Conservation (phyloP, 2,113 vertebrate genomes). For the Butastur rufipennis region DNA sequence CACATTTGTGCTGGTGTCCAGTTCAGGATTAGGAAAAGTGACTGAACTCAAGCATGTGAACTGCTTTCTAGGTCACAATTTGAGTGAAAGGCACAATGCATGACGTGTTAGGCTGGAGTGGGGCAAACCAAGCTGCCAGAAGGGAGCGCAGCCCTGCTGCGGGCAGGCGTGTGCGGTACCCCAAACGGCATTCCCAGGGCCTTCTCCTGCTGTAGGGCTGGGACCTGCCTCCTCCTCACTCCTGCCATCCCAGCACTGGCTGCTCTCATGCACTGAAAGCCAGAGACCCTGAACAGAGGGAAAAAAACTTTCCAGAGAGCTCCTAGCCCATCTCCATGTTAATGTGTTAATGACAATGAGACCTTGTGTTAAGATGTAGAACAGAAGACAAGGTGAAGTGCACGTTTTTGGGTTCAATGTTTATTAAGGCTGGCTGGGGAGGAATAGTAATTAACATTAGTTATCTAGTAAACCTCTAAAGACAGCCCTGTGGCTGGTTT, state of each 20-base stretch:
- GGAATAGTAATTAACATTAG: background rate
- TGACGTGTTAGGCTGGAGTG: background rate
- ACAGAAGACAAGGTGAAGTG: background rate
- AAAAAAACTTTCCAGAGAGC: background rate
- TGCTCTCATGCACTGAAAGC: background rate
- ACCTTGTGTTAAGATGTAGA: background rate
- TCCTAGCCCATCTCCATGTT: background rate
- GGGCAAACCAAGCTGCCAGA: background rate
- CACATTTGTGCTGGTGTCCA: background rate
- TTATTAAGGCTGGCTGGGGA: background rate
- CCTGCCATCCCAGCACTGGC: background rate
- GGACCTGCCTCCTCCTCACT: background rate
- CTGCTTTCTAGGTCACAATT: background rate
- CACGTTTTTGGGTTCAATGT: background rate
- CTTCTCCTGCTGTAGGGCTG: background rate
- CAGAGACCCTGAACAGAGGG: background rate
- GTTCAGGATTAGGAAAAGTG: background rate
- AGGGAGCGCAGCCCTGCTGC: background rate
- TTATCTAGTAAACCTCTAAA: background rate
- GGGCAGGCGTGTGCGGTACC: accelerated
- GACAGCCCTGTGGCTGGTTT: background rate
- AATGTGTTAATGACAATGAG: background rate
- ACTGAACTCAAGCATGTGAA: background rate
- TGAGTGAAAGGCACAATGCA: background rate
- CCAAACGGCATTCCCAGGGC: background rate